These are phyloP conservation scores for Agriopis marginaria DNA, from an alignment of 2,888 invertebrate genomes.

Conservation along the genomic window DNA sequence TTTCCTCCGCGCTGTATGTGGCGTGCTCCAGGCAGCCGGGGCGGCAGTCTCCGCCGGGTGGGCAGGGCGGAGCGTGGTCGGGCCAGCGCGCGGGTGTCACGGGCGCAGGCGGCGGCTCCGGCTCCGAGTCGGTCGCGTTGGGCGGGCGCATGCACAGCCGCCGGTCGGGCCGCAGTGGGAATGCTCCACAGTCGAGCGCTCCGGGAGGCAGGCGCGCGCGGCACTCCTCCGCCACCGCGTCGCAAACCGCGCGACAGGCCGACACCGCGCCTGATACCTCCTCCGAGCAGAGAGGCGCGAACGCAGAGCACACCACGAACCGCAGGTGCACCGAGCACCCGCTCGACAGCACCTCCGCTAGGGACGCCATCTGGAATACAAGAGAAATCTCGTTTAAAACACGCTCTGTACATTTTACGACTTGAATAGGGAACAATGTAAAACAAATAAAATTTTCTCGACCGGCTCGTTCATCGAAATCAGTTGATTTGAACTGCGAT, in stretches of 20 bases:
- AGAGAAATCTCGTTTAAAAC: slow-evolving; percentile 26
- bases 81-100: slow-evolving; percentile 74
- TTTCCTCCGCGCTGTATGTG: slow-evolving; percentile 88
- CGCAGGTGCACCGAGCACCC: slow-evolving; percentile 93
- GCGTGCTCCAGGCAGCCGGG: slow-evolving; percentile 90
- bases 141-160: slow-evolving; percentile 92
- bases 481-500: not conserved
- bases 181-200: slow-evolving; percentile 90
- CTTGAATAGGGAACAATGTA: not conserved
- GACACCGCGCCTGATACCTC: slow-evolving; percentile 94
- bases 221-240: slow-evolving; percentile 91
- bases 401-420: too few relatives aligned
- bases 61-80: slow-evolving; percentile 74
- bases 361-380: slow-evolving; percentile 88
- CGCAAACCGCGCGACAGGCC: slow-evolving; percentile 94
- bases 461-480: not conserved
- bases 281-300: slow-evolving; percentile 96
- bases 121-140: slow-evolving; percentile 78
- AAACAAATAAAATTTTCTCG: not conserved
- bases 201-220: slow-evolving; percentile 89
- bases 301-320: slow-evolving; percentile 95
- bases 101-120: slow-evolving; percentile 75
- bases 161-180: slow-evolving; percentile 90
- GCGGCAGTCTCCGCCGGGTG: slow-evolving; percentile 87
- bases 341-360: slow-evolving; percentile 91